These are phyloP conservation scores for Sebastes iracundus DNA, from an alignment of 2,797 vertebrate genomes.

Conservation along the genomic window DNA sequence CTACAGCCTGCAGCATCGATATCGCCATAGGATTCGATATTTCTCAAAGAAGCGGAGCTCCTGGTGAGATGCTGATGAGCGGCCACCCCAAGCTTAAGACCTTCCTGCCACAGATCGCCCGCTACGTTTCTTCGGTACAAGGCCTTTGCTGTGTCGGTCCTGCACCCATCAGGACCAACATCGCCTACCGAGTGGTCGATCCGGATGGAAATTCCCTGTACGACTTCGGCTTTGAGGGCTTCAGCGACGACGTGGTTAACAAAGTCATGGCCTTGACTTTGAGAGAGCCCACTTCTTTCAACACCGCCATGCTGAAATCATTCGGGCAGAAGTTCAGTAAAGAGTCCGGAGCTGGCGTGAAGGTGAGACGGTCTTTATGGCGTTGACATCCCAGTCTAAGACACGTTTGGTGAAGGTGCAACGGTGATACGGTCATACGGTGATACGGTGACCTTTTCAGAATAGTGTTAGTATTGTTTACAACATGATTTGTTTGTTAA, in stretches of 20 bases:
- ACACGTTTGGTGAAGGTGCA: background rate
- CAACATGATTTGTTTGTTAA: no score
- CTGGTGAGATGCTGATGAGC: constrained; percentile 47
- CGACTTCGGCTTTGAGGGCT: constrained; percentile 82
- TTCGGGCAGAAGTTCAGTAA: constrained; percentile 76
- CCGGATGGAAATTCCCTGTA: constrained; percentile 55
- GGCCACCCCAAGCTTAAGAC: constrained; percentile 76
- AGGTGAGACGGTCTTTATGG: constrained; percentile 78
- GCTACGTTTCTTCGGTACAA: constrained; percentile 69
- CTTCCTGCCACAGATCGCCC: constrained; percentile 81
- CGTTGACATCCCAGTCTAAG: background rate
- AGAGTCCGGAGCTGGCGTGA: constrained; percentile 77
- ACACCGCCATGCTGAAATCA: constrained; percentile 78
- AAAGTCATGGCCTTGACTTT: constrained; percentile 79
- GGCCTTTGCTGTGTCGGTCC: constrained; percentile 80
- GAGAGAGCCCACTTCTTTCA: constrained; percentile 74
- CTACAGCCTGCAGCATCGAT: constrained; percentile 84
- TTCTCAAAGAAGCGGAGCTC: constrained; percentile 50
- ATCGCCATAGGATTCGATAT: constrained; percentile 88
- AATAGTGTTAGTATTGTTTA: no score
- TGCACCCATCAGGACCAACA: constrained; percentile 55
- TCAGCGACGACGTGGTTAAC: constrained; percentile 68
- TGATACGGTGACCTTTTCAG: no score
- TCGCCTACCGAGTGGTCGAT: constrained; percentile 76
- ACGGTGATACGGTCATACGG: background rate